Evolutionary conservation across 2,113 vertebrate species (phyloP).

Genomic region (Setophaga coronata): DNA sequence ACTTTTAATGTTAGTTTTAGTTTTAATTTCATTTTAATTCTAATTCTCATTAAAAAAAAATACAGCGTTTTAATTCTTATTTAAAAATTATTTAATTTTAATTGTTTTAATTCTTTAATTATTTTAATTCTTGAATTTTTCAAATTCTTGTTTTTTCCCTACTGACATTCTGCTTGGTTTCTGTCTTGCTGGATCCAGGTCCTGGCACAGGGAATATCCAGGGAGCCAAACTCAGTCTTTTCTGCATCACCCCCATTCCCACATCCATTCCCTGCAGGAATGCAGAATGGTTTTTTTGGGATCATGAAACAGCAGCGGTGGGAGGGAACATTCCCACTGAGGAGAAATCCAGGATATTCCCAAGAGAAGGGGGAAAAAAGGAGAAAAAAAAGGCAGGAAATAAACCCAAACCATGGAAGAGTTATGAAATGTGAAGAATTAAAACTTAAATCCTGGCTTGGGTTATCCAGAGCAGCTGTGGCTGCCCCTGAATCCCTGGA

Average conservation of each 20-base stretch:
- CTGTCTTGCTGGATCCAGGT: neutral
- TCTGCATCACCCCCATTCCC: neutral
- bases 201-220: neutral
- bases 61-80: too few relatives aligned
- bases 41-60: neutral
- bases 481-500: neutral
- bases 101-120: neutral
- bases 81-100: fast-evolving
- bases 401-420: neutral
- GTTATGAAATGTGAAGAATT: neutral
- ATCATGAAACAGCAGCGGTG: neutral
- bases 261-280: neutral
- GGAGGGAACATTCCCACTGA: neutral
- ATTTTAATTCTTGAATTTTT: neutral
- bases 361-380: neutral
- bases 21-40: too few relatives aligned
- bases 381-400: neutral
- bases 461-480: neutral
- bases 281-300: neutral
- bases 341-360: neutral
- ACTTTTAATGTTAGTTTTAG: neutral
- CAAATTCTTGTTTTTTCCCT: neutral
- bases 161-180: neutral
- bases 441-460: neutral
- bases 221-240: neutral